phyloP scores from a whole-genome alignment of 1,140 invertebrate genomes.

The Macrocentrus cingulum region DNA sequence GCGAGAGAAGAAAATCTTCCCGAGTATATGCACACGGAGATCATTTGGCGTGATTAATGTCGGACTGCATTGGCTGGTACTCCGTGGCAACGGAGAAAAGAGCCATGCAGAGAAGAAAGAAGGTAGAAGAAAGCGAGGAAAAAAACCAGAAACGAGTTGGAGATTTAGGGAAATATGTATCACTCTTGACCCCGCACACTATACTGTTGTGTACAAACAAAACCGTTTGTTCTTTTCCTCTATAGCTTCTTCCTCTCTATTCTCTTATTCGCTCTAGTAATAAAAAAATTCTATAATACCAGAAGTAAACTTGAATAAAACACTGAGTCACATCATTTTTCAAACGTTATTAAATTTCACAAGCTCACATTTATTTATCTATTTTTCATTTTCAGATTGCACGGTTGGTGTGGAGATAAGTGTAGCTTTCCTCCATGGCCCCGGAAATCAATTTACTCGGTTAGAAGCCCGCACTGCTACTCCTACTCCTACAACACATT shows the following conservation, averaged over 20 bases:
- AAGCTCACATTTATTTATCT: conserved; percentile 3
- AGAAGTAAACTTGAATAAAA: too few relatives aligned
- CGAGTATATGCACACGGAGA: conserved; percentile 15
- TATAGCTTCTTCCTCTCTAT: too few relatives aligned
- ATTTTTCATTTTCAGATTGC: conserved; percentile 24
- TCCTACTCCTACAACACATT: too few relatives aligned
- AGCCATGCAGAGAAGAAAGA: neutral
- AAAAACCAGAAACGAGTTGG: neutral
- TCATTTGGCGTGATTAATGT: conserved; percentile 25
- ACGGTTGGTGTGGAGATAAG: conserved; percentile 3
- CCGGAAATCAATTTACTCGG: conserved; percentile 24
- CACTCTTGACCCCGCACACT: conserved; percentile 12
- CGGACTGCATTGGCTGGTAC: conserved; percentile 3
- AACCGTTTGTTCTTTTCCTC: neutral
- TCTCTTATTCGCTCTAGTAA: neutral
- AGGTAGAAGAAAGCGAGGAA: neutral
- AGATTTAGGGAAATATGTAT: conserved; percentile 23
- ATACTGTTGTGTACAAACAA: neutral
- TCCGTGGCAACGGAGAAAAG: conserved; percentile 4
- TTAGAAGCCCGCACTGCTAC: neutral
- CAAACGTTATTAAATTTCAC: too few relatives aligned
- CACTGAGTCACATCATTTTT: too few relatives aligned
- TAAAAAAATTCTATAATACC: too few relatives aligned
- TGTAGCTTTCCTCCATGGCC: too few relatives aligned
- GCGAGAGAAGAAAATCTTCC: conserved; percentile 22